These are phyloP conservation scores for Ornithoptera priamus DNA, from an alignment of 2,888 invertebrate genomes.

Conservation along the genomic window DNA sequence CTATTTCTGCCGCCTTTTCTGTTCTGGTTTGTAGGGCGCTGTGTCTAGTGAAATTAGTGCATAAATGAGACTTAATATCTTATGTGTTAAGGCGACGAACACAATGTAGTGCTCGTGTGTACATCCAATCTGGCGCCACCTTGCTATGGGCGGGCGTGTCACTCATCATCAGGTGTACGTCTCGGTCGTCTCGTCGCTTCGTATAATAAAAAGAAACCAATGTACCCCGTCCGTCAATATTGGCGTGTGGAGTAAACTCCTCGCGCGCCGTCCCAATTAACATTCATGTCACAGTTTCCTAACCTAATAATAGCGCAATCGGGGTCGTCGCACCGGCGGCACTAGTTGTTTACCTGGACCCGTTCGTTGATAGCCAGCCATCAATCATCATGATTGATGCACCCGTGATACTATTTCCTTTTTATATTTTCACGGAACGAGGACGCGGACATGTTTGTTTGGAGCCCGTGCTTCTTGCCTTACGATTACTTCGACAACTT, in stretches of 20 bases:
- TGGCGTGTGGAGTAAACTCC: constrained; percentile 28
- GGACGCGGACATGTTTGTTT: constrained; percentile 5
- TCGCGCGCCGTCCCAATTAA: constrained; percentile 40
- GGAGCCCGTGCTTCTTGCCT: constrained; percentile 11
- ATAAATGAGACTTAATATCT: too few relatives aligned
- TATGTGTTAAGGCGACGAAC: too few relatives aligned
- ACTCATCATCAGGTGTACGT: too few relatives aligned
- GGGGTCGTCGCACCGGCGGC: constrained; percentile 43
- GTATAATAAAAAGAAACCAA: too few relatives aligned
- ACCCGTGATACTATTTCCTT: constrained; percentile 47
- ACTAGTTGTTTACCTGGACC: constrained; percentile 39
- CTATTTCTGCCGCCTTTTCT: too few relatives aligned
- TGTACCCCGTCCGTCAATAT: constrained; percentile 35
- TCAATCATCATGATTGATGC: constrained; percentile 71
- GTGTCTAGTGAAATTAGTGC: too few relatives aligned
- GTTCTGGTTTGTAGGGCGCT: too few relatives aligned
- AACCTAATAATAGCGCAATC: constrained; percentile 52
- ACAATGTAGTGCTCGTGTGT: too few relatives aligned
- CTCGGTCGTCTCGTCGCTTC: too few relatives aligned
- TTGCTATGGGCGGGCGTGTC: too few relatives aligned
- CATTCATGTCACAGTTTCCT: constrained; percentile 50
- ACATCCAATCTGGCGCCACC: too few relatives aligned
- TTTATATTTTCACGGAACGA: constrained; percentile 38
- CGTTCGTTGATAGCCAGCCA: constrained; percentile 38
- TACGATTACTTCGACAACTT: too few relatives aligned